Conservation (phyloP, 2,888 invertebrate genomes). For the Coecobrya sp. region DNA sequence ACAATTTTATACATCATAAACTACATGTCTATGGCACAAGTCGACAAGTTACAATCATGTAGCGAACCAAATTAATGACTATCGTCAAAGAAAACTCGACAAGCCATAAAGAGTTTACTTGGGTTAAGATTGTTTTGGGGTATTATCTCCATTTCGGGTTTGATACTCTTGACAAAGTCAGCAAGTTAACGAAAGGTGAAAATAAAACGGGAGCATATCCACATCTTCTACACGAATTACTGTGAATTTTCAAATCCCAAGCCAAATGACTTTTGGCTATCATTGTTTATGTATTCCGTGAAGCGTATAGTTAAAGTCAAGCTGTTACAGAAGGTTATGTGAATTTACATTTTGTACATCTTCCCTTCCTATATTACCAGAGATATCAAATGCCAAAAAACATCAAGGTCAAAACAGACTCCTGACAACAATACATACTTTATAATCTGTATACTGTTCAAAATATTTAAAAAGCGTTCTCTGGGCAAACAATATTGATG, state of each 20-base stretch:
- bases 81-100: no score
- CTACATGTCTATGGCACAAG: no score
- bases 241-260: background rate
- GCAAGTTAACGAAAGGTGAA: background rate
- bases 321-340: constrained; percentile 12
- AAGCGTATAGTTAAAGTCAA: constrained; percentile 19
- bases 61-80: no score
- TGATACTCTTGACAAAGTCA: background rate
- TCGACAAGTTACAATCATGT: no score
- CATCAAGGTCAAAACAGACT: constrained; percentile 51
- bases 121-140: background rate
- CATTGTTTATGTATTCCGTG: background rate
- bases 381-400: constrained; percentile 62
- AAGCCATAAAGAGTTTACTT: background rate
- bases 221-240: background rate
- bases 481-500: background rate
- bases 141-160: background rate
- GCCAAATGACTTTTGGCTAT: constrained; percentile 52
- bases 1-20: no score
- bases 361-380: constrained; percentile 30
- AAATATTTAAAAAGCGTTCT: background rate
- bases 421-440: constrained; percentile 2
- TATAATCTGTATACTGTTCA: background rate
- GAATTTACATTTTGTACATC: constrained; percentile 45
- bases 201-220: background rate